These are phyloP conservation scores for Colaptes auratus DNA, from an alignment of 2,113 vertebrate genomes.

Conservation along the genomic window DNA sequence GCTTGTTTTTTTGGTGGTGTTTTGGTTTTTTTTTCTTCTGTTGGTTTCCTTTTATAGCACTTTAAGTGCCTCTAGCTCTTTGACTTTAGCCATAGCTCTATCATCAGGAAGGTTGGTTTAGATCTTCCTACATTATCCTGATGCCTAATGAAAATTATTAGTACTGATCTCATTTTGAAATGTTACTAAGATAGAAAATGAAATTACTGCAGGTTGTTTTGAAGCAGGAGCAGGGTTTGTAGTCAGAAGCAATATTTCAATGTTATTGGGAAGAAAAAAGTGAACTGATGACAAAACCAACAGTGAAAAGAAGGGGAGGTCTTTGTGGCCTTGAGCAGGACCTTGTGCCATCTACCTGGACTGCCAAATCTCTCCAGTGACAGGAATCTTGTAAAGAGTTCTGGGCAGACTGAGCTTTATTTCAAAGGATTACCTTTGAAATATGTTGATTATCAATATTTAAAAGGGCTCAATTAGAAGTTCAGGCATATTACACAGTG, in stretches of 20 bases:
- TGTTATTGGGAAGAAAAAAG: not conserved
- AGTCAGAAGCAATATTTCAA: slow-evolving; percentile 4
- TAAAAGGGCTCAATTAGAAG: slow-evolving; percentile 62
- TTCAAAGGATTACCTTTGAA: slow-evolving; percentile 26
- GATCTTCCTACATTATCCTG: not conserved
- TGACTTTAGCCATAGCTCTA: slow-evolving; percentile 5
- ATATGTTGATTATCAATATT: slow-evolving; percentile 59
- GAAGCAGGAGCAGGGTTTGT: not conserved
- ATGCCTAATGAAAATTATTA: slow-evolving; percentile 28
- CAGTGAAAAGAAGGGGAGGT: not conserved
- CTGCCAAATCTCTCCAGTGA: not conserved
- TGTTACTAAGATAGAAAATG: slow-evolving; percentile 22
- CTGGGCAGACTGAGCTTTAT: slow-evolving; percentile 11
- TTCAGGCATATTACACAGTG: slow-evolving; percentile 52
- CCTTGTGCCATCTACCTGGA: not conserved
- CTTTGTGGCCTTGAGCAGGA: not conserved
- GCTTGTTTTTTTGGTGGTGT: too few species aligned
- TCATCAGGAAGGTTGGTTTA: slow-evolving; percentile 12
- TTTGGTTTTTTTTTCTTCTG: not conserved
- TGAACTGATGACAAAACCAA: not conserved
- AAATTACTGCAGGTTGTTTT: slow-evolving; percentile 36
- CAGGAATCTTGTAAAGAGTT: not conserved
- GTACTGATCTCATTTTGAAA: slow-evolving; percentile 34
- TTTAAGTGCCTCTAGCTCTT: slow-evolving; percentile 21
- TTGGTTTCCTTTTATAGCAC: slow-evolving; percentile 13